These are phyloP conservation scores for Aspidiotus destructor DNA, from an alignment of 2,888 invertebrate species.

Conservation along the genomic window DNA sequence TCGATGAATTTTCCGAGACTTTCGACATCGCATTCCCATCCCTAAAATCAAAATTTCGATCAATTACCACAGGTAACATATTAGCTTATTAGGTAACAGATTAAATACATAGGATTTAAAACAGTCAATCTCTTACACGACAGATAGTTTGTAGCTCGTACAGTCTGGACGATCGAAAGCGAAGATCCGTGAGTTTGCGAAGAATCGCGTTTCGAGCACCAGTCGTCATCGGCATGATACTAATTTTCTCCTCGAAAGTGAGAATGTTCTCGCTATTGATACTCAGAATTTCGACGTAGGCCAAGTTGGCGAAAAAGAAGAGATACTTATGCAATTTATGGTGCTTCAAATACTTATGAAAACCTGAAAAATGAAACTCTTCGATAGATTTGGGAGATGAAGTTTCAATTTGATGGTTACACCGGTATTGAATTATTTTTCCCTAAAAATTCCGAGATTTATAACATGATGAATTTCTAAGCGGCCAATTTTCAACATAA, in stretches of 20 bases:
- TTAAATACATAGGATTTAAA: no score
- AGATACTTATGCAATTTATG: conserved; percentile 23
- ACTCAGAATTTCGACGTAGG: conserved; percentile 1
- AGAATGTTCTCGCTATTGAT: conserved; percentile 1
- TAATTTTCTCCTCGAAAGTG: conserved; percentile 3
- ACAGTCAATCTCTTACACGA: background rate
- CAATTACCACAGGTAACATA: no score
- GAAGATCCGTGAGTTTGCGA: conserved; percentile 9
- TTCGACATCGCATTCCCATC: no score
- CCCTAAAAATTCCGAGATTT: no score
- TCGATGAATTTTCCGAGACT: conserved; percentile 7
- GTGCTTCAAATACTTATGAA: conserved; percentile 15
- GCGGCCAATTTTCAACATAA: no score
- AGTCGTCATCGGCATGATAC: conserved; percentile 14
- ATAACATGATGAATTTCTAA: no score
- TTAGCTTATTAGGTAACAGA: no score
- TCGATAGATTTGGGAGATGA: no score
- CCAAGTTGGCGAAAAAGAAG: conserved; percentile 20
- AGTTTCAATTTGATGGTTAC: no score
- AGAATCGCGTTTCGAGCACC: conserved; percentile 21
- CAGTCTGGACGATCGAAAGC: background rate
- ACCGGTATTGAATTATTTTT: no score
- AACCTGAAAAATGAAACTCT: conserved; percentile 10
- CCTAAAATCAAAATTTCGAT: no score
- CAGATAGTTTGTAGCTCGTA: background rate